These are phyloP conservation scores for Hozukius guyotensis DNA, from an alignment of 2,797 vertebrate genomes.

Conservation along the genomic window DNA sequence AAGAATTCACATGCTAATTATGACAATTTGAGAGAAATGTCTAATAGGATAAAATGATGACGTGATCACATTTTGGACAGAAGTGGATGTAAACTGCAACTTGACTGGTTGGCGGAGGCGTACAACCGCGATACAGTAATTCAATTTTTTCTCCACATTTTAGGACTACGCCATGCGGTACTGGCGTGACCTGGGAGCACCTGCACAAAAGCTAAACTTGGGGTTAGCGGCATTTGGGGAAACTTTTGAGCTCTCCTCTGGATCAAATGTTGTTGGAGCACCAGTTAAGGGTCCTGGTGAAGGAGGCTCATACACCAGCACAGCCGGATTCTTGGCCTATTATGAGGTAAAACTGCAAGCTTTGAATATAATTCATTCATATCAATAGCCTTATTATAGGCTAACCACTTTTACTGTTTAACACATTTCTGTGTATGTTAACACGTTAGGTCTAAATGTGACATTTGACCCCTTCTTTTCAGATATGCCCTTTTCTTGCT, in stretches of 20 bases:
- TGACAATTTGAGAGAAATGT: too few species aligned
- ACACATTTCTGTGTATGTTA: neutral
- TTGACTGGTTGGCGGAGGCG: too few species aligned
- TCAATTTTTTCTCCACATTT: neutral
- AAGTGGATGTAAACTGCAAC: too few species aligned
- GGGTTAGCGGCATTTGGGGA: slow-evolving; percentile 82
- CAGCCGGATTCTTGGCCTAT: slow-evolving; percentile 81
- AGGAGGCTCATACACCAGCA: slow-evolving; percentile 76
- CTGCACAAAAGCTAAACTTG: slow-evolving; percentile 78
- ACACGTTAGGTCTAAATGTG: neutral
- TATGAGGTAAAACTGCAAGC: slow-evolving; percentile 77
- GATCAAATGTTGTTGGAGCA: slow-evolving; percentile 39
- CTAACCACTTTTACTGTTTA: neutral
- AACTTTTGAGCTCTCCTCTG: slow-evolving; percentile 67
- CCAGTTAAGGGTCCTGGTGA: slow-evolving; percentile 67
- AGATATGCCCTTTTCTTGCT: slow-evolving; percentile 81
- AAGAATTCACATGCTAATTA: too few species aligned
- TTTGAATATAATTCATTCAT: neutral
- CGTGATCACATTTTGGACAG: too few species aligned
- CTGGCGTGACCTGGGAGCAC: slow-evolving; percentile 75
- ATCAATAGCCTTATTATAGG: neutral
- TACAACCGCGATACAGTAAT: neutral
- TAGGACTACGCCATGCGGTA: slow-evolving; percentile 81
- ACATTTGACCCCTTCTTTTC: slow-evolving; percentile 1
- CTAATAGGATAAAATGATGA: too few species aligned